Evolutionary conservation across 2,113 vertebrate genomes (phyloP).

Genomic region (Dasyurus viverrinus): DNA sequence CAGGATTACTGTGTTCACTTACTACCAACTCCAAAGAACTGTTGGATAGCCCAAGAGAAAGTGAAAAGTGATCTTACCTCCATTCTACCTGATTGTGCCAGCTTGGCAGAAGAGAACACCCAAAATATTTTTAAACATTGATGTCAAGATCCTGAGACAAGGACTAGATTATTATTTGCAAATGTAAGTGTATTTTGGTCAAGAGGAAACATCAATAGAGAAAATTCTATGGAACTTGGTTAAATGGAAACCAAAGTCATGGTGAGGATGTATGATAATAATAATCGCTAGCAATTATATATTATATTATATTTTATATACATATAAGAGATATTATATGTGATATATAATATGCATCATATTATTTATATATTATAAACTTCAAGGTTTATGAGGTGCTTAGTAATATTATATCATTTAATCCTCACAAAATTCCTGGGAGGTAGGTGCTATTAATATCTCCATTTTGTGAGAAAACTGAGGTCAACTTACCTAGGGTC

Average conservation of each 20-base stretch:
- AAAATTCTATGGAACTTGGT: background rate
- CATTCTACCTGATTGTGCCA: background rate
- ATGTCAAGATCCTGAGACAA: background rate
- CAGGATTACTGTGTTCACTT: background rate
- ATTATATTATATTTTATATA: no score
- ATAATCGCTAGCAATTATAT: background rate
- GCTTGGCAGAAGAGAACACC: background rate
- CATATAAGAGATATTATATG: no score
- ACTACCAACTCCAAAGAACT: background rate
- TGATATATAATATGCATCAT: no score
- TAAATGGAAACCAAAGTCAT: background rate
- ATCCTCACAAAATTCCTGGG: background rate
- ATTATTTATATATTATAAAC: background rate
- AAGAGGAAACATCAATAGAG: background rate
- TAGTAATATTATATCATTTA: background rate
- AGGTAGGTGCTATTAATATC: background rate
- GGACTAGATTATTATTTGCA: background rate
- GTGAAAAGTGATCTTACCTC: constrained; percentile 11
- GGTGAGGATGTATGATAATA: background rate
- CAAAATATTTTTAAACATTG: background rate
- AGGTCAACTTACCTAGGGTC: background rate
- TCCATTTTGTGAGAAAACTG: background rate
- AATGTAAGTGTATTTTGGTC: background rate
- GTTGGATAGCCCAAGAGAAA: constrained; percentile 44
- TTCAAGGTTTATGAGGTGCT: background rate